Percentiles rank a stretch among this genome's conserved stretches.
phyloP scores from a whole-genome alignment of 1,140 invertebrate genomes.

The Ctenoplectra terminalis region DNA sequence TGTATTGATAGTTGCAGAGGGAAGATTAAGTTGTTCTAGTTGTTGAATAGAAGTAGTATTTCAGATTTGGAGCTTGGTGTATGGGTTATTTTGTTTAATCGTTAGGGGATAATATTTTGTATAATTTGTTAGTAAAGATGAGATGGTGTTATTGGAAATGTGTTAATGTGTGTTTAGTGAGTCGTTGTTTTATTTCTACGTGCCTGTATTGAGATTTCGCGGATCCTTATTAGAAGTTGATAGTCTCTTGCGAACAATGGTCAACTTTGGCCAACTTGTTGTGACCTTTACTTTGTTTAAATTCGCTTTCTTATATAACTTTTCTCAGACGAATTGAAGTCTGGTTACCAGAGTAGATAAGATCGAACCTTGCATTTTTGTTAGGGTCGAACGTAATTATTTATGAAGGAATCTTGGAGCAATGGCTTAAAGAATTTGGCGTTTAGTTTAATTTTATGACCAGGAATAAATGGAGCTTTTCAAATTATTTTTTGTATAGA shows the following conservation, averaged over 20 bases:
- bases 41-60: no score
- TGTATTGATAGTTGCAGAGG: no score
- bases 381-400: background rate
- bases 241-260: background rate
- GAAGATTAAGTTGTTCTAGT: no score
- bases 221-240: background rate
- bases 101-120: no score
- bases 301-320: conserved; percentile 8
- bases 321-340: background rate
- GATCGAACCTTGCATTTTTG: background rate
- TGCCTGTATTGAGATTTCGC: background rate
- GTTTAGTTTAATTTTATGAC: no score
- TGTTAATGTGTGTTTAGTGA: background rate
- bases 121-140: no score
- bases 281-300: conserved; percentile 3
- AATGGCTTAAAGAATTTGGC: no score
- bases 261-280: conserved; percentile 17
- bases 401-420: background rate
- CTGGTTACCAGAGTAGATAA: background rate
- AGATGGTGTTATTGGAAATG: background rate
- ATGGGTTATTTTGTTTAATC: no score
- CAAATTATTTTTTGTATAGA: background rate
- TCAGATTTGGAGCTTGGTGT: no score
- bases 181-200: background rate
- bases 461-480: background rate